Percentiles rank a stretch among this genome's conserved stretches.
These are phyloP conservation scores for Sympetrum striolatum DNA, from an alignment of 2,888 invertebrate species.

Conservation along the genomic window DNA sequence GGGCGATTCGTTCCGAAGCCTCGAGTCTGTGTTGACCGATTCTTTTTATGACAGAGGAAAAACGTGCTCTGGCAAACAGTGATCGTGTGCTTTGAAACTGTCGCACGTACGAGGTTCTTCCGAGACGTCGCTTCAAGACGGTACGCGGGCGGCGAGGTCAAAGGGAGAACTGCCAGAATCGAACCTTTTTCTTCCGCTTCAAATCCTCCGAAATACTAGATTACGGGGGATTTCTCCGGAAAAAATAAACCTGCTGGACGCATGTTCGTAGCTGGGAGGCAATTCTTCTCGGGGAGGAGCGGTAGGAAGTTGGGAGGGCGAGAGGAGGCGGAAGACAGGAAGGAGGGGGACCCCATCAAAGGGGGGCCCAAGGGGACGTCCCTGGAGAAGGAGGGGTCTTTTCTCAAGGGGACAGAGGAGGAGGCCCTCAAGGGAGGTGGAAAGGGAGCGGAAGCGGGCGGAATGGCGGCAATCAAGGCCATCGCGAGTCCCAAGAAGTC, in stretches of 20 bases:
- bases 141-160: background rate
- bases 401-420: background rate
- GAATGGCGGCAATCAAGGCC: background rate
- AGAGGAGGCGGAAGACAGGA: background rate
- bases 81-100: background rate
- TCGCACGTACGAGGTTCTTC: background rate
- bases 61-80: background rate
- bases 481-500: background rate
- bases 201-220: background rate
- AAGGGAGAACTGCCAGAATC: background rate
- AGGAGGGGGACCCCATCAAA: background rate
- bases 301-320: background rate
- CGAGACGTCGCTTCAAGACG: background rate
- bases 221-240: background rate
- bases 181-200: background rate
- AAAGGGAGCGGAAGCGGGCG: background rate
- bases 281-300: conserved; percentile 32
- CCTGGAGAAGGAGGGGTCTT: conserved; percentile 28
- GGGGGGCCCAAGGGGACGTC: background rate
- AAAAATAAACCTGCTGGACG: background rate
- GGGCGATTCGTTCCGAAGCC: background rate
- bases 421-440: background rate
- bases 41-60: background rate
- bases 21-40: background rate
- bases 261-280: conserved; percentile 34